phyloP scores from a whole-genome alignment of 2,113 vertebrate genomes.

The Saimiri boliviensis region DNA sequence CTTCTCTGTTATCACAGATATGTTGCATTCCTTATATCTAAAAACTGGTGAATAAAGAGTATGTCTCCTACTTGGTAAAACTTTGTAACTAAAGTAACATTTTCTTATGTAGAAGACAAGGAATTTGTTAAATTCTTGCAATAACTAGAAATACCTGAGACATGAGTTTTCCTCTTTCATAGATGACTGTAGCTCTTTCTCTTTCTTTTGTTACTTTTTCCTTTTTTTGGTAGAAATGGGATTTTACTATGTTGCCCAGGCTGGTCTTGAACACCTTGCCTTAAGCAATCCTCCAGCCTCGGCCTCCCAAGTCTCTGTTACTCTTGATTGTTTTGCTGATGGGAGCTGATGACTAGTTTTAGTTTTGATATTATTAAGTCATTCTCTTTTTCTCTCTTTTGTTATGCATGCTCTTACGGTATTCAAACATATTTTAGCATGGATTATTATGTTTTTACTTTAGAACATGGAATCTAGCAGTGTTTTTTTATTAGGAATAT shows the following conservation, averaged over 20 bases:
- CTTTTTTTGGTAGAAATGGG: too few species aligned
- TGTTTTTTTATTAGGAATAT: background rate
- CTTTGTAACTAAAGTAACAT: background rate
- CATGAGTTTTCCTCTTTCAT: background rate
- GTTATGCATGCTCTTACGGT: background rate
- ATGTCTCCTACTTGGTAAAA: background rate
- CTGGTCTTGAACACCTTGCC: too few species aligned
- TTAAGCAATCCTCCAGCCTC: too few species aligned
- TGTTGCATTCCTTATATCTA: background rate
- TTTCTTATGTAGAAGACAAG: constrained; percentile 3
- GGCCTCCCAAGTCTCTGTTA: background rate
- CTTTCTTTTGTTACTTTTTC: background rate
- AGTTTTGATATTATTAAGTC: background rate
- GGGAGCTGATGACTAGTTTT: background rate
- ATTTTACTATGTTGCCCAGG: too few species aligned
- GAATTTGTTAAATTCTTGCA: background rate
- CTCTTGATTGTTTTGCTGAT: background rate
- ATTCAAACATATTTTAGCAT: background rate
- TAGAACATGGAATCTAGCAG: background rate
- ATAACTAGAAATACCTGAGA: background rate
- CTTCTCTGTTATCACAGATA: background rate
- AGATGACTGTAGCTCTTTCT: background rate
- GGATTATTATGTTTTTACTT: background rate
- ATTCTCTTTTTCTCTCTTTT: background rate
- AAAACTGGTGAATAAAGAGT: background rate